Evolutionary conservation across 2,797 vertebrate genomes (phyloP).

Genomic region (Schizopygopsis pylzovi): DNA sequence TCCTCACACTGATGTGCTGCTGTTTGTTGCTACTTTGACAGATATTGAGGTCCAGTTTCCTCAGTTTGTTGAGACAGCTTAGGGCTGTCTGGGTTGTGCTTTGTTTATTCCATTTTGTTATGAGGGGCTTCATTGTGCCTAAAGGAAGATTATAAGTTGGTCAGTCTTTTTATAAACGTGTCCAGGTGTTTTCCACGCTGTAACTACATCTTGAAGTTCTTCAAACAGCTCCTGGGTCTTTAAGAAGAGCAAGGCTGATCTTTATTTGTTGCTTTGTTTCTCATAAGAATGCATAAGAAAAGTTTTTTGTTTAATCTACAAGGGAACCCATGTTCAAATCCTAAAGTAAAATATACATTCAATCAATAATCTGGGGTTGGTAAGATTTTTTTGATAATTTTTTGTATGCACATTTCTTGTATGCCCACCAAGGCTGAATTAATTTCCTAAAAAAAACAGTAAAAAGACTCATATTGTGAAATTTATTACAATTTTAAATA

Average conservation of each 20-base stretch:
- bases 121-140: not conserved
- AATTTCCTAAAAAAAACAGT: not conserved
- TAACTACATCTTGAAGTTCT: conserved; percentile 2
- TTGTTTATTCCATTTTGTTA: conserved; percentile 22
- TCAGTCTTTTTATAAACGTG: conserved; percentile 20
- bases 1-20: not conserved
- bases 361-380: not conserved
- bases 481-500: not conserved
- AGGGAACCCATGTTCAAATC: not conserved
- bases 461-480: not conserved
- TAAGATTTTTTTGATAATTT: not conserved
- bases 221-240: not conserved
- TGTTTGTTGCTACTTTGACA: conserved; percentile 7
- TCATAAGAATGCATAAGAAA: not conserved
- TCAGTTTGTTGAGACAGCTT: conserved; percentile 15
- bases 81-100: conserved; percentile 4
- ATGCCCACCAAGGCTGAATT: too few relatives aligned
- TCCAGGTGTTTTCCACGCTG: conserved; percentile 19
- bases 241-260: not conserved
- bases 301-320: not conserved
- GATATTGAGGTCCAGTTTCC: conserved; percentile 11
- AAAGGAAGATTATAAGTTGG: not conserved
- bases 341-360: not conserved
- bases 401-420: not conserved
- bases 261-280: conserved; percentile 5